Conservation (phyloP, 2,888 invertebrate genomes). For the Cephus sareptanus region DNA sequence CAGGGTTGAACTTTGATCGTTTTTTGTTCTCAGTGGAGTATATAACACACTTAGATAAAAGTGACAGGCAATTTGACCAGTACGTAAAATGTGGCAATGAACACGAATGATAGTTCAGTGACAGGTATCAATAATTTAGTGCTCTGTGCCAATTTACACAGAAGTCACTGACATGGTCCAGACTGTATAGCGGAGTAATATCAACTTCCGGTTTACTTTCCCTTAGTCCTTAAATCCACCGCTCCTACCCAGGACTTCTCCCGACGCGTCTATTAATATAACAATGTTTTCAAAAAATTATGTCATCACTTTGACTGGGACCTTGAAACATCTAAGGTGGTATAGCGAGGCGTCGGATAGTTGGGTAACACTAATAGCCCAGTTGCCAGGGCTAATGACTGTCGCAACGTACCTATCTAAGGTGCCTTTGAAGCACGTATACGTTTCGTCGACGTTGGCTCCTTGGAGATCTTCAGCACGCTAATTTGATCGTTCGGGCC, state of each 20-base stretch:
- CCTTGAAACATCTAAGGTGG: constrained; percentile 3
- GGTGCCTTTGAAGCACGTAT: constrained; percentile 46
- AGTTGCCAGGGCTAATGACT: constrained; percentile 47
- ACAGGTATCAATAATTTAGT: neutral
- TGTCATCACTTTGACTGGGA: neutral
- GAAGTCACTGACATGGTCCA: too few relatives aligned
- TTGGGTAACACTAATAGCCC: constrained; percentile 45
- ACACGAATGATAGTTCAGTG: neutral
- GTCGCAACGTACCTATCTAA: constrained; percentile 46
- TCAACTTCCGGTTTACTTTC: neutral
- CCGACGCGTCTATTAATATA: neutral
- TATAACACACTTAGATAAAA: too few relatives aligned
- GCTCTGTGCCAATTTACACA: neutral
- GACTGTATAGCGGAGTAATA: too few relatives aligned
- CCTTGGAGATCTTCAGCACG: constrained; percentile 28
- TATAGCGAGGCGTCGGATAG: constrained; percentile 5
- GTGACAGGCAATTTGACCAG: neutral
- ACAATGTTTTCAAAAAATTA: neutral
- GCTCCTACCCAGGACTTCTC: neutral
- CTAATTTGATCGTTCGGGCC: constrained; percentile 28
- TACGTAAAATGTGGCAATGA: neutral
- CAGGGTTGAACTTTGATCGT: neutral
- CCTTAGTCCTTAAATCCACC: neutral
- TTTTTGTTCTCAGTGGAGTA: too few relatives aligned
- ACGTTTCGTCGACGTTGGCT: constrained; percentile 22